phyloP scores from a whole-genome alignment of 2,888 invertebrate species.

The Heteromurus nitidus region DNA sequence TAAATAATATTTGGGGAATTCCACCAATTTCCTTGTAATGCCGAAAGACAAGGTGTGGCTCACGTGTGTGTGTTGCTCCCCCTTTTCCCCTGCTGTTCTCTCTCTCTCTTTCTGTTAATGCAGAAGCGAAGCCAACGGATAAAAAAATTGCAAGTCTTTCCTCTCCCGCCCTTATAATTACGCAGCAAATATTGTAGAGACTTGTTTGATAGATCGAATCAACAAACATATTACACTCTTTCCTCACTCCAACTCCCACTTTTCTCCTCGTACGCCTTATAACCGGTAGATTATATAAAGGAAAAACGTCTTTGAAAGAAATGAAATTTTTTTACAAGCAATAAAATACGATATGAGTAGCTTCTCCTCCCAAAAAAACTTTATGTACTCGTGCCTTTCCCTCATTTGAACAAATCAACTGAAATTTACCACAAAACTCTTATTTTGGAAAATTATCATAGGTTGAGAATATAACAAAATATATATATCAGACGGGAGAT shows the following conservation, averaged over 20 bases:
- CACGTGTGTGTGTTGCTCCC: constrained; percentile 36
- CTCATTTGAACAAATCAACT: background rate
- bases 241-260: background rate
- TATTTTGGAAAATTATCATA: background rate
- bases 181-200: constrained; percentile 6
- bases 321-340: background rate
- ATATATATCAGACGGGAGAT: background rate
- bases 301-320: background rate
- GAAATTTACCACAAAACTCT: background rate
- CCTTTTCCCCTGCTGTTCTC: constrained; percentile 4
- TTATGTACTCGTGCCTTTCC: background rate
- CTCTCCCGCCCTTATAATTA: constrained; percentile 11
- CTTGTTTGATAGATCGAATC: constrained; percentile 8
- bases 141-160: background rate
- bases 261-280: background rate
- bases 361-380: background rate
- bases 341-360: background rate
- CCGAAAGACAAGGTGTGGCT: constrained; percentile 64
- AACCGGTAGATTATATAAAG: too few species aligned
- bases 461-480: background rate
- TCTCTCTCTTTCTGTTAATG: background rate
- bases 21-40: constrained; percentile 64
- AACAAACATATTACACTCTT: constrained; percentile 6
- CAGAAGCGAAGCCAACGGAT: too few species aligned
- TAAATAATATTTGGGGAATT: constrained; percentile 66